These are phyloP conservation scores for Sycophila texana DNA, from an alignment of 2,888 invertebrate genomes.

Conservation along the genomic window DNA sequence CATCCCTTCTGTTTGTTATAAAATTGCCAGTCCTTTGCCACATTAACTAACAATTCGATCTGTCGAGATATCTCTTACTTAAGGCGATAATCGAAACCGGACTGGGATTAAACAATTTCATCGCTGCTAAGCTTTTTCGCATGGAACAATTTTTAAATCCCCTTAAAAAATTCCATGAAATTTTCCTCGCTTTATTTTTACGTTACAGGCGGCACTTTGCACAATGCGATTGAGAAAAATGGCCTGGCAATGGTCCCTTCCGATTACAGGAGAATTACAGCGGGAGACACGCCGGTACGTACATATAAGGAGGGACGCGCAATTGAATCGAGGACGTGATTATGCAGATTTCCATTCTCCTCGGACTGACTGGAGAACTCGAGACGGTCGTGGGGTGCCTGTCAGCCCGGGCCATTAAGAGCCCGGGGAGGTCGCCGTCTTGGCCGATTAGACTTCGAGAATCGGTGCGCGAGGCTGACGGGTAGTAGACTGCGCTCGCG, in stretches of 20 bases:
- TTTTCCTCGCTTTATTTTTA: too few relatives aligned
- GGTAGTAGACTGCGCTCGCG: neutral
- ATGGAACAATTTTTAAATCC: too few relatives aligned
- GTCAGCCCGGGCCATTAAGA: slow-evolving; percentile 41
- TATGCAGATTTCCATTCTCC: slow-evolving; percentile 43
- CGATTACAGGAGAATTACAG: slow-evolving; percentile 25
- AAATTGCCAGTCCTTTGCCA: too few relatives aligned
- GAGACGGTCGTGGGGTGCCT: neutral
- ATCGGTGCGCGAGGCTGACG: neutral
- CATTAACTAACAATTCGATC: too few relatives aligned
- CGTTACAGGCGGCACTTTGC: too few relatives aligned
- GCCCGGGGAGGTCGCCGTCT: slow-evolving; percentile 14
- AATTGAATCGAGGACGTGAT: slow-evolving; percentile 41
- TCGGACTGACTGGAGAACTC: neutral
- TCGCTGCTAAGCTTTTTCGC: too few relatives aligned
- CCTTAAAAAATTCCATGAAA: too few relatives aligned
- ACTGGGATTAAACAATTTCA: too few relatives aligned
- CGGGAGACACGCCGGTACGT: neutral
- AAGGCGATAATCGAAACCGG: too few relatives aligned
- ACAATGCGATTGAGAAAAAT: too few relatives aligned
- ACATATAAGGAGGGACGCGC: slow-evolving; percentile 12
- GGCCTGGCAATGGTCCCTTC: neutral
- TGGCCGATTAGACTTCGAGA: slow-evolving; percentile 38
- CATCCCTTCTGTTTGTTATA: too few relatives aligned
- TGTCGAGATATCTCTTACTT: too few relatives aligned